phyloP scores from a whole-genome alignment of 23 tunicate genomes.

The Styela plicata region DNA sequence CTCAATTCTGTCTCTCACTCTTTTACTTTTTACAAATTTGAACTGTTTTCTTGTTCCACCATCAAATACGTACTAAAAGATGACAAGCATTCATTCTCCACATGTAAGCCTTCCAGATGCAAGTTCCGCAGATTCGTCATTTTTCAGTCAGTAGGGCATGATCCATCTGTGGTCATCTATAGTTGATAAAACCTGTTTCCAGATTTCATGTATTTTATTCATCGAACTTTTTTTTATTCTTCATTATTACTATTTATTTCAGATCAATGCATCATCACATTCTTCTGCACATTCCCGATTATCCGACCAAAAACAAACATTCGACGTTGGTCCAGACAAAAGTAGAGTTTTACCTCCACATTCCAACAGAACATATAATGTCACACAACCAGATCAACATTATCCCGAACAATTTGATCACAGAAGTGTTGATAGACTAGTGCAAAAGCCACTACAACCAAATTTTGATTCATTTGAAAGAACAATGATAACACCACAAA shows the following conservation, averaged over 20 bases:
- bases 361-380: background rate
- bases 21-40: too few relatives aligned
- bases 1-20: too few relatives aligned
- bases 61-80: too few relatives aligned
- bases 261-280: background rate
- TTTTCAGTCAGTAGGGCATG: too few relatives aligned
- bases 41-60: too few relatives aligned
- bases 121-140: too few relatives aligned
- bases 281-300: background rate
- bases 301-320: background rate
- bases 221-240: background rate
- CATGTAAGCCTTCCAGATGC: too few relatives aligned
- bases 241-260: too few relatives aligned
- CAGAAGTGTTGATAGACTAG: background rate
- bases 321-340: background rate
- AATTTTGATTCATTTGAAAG: background rate
- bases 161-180: too few relatives aligned
- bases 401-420: background rate
- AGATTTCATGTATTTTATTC: too few relatives aligned
- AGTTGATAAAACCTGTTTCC: too few relatives aligned
- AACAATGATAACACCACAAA: background rate
- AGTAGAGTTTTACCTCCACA: background rate
- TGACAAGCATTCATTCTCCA: too few relatives aligned
- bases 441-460: background rate
- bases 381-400: background rate